A percentile compares a stretch with the other conserved stretches of the same genome.
Evolutionary conservation across 2,113 vertebrate genomes (phyloP).

Genomic region (Engystomops pustulosus): DNA sequence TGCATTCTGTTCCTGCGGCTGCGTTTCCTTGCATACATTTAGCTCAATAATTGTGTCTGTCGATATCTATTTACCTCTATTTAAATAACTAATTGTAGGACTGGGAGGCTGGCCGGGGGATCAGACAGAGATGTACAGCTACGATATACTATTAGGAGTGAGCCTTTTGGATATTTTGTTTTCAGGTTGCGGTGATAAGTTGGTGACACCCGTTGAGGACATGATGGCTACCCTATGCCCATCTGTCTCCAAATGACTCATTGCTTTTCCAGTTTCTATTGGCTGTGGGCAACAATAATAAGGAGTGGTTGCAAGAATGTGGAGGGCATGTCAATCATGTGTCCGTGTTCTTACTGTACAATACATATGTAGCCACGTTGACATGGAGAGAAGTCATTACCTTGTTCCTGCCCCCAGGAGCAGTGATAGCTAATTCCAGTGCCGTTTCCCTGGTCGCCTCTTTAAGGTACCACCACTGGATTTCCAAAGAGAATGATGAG

Average conservation of each 20-base stretch:
- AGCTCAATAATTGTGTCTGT: constrained; percentile 32
- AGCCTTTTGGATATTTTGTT: neutral
- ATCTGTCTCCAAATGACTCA: constrained; percentile 6
- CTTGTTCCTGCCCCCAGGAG: constrained; percentile 83
- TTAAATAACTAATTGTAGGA: constrained; percentile 37
- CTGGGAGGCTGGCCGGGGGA: neutral
- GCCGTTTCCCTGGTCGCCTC: constrained; percentile 81
- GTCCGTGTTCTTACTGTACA: constrained; percentile 19
- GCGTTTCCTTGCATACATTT: constrained; percentile 17
- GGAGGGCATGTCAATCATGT: neutral
- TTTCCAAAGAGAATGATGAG: constrained; percentile 91
- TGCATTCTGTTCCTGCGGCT: neutral
- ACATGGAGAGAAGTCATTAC: constrained; percentile 70
- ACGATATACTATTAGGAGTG: neutral
- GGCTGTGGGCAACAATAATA: neutral
- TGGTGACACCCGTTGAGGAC: neutral
- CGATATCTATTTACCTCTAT: constrained; percentile 39
- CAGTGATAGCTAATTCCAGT: constrained; percentile 84
- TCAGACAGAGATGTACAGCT: neutral
- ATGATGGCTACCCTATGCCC: neutral
- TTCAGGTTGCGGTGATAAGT: neutral
- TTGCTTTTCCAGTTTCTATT: constrained; percentile 6
- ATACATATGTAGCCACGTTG: neutral
- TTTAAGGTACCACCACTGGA: constrained; percentile 97
- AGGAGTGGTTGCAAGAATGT: neutral